Percentiles rank a stretch among this genome's conserved stretches.
Evolutionary conservation across 2,797 vertebrate species (phyloP).

Genomic region (Adrianichthys oophorus): DNA sequence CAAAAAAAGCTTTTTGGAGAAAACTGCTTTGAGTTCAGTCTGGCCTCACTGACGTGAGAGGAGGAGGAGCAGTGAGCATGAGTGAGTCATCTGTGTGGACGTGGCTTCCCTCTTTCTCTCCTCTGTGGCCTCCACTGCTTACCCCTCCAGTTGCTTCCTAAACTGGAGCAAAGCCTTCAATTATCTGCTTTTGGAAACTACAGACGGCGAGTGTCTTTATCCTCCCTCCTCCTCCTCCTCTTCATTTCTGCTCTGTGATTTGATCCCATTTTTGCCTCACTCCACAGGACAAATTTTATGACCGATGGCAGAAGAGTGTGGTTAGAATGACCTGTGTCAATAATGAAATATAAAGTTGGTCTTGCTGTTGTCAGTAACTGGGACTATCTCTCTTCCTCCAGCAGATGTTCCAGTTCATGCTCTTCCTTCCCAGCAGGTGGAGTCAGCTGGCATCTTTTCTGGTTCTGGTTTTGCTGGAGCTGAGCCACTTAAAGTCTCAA

Average conservation of each 20-base stretch:
- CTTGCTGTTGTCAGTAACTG: too few species aligned
- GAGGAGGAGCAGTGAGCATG: constrained; percentile 34
- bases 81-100: constrained; percentile 72
- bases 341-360: too few species aligned
- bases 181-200: constrained; percentile 52
- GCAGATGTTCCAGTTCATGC: too few species aligned
- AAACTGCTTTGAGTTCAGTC: constrained; percentile 13
- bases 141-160: constrained; percentile 34
- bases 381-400: too few species aligned
- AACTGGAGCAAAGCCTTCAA: constrained; percentile 62
- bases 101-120: constrained; percentile 54
- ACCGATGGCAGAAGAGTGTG: constrained; percentile 34
- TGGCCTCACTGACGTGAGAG: constrained; percentile 11
- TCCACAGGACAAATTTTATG: constrained; percentile 33
- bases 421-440: too few species aligned
- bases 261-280: constrained; percentile 3
- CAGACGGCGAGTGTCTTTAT: constrained; percentile 17
- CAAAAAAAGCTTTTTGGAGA: constrained; percentile 24
- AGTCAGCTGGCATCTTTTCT: too few species aligned
- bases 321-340: constrained; percentile 7
- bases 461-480: too few species aligned
- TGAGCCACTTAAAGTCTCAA: too few species aligned
- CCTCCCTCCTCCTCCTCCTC: constrained; percentile 4
- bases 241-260: not conserved
- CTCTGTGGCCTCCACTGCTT: constrained; percentile 15